Evolutionary conservation across 2,797 vertebrate species (phyloP).

Genomic region (Lutjanus campechanus): DNA sequence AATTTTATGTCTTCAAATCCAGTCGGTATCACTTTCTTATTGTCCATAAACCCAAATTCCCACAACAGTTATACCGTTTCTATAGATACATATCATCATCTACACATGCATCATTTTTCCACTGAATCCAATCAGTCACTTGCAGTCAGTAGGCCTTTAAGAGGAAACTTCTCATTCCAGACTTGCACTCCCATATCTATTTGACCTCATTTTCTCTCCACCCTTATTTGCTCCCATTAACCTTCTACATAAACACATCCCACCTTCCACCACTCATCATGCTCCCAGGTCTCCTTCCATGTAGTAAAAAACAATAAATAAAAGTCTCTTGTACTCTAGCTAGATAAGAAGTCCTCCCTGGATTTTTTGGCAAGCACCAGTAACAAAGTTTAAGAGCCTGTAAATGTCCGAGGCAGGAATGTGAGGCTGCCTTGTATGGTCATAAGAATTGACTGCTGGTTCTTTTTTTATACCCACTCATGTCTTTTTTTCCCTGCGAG

Average conservation of each 20-base stretch:
- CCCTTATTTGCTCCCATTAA: slow-evolving; percentile 48
- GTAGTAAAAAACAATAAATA: slow-evolving; percentile 9
- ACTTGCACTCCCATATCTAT: slow-evolving; percentile 27
- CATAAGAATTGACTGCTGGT: slow-evolving; percentile 71
- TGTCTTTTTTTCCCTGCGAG: slow-evolving; percentile 28
- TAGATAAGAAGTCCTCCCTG: slow-evolving; percentile 83
- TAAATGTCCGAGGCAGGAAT: slow-evolving; percentile 86
- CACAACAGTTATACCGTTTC: neutral
- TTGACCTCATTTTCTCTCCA: slow-evolving; percentile 31
- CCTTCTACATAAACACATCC: slow-evolving; percentile 41
- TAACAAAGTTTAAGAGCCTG: slow-evolving; percentile 83
- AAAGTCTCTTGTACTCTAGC: slow-evolving; percentile 70
- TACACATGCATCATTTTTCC: neutral
- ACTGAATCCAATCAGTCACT: slow-evolving; percentile 7
- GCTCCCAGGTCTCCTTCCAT: slow-evolving; percentile 42
- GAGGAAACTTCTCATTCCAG: slow-evolving; percentile 58
- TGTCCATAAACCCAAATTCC: neutral
- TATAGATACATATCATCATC: neutral
- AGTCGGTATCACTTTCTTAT: neutral
- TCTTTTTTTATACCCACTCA: slow-evolving; percentile 63
- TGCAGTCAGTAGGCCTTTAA: neutral
- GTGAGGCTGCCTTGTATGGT: slow-evolving; percentile 90
- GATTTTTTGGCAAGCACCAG: slow-evolving; percentile 78
- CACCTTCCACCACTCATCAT: slow-evolving; percentile 26
- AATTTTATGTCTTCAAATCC: neutral